Percentiles rank a stretch among this genome's conserved stretches.
phyloP scores from a whole-genome alignment of 2,113 vertebrate genomes.

The Odobenus rosmarus region DNA sequence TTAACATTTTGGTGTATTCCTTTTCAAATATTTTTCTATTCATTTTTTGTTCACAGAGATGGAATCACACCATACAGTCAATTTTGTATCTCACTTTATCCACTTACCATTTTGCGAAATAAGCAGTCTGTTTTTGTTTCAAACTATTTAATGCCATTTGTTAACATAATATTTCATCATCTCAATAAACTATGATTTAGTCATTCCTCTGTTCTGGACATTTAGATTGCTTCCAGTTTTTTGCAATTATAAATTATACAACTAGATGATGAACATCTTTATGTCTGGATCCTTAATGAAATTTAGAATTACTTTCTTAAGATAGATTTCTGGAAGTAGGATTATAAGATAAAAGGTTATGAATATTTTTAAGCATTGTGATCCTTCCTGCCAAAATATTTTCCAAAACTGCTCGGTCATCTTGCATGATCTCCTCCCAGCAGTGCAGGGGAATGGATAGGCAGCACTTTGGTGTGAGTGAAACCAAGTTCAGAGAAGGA shows the following conservation, averaged over 20 bases:
- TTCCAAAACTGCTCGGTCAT: conserved; percentile 1
- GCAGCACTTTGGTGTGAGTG: neutral
- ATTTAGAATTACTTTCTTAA: conserved; percentile 29
- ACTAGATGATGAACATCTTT: neutral
- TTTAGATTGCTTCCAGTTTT: neutral
- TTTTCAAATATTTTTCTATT: conserved; percentile 26
- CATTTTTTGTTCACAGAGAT: neutral
- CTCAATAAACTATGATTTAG: neutral
- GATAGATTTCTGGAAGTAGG: neutral
- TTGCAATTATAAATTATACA: conserved; percentile 10
- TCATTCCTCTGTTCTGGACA: neutral
- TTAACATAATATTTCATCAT: neutral
- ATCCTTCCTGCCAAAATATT: conserved; percentile 19
- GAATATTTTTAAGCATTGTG: neutral
- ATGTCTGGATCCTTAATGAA: neutral
- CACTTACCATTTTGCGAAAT: neutral
- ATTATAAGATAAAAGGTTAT: neutral
- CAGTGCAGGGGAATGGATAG: neutral
- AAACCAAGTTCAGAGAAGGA: conserved; percentile 37
- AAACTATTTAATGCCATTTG: neutral
- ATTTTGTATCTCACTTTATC: neutral
- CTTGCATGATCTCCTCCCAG: neutral
- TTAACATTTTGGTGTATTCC: neutral
- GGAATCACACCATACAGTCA: neutral
- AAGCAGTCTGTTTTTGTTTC: neutral